Base-by-base conservation (phyloP, 2,888 invertebrate genomes). In the Vesta saturnalis region DNA sequence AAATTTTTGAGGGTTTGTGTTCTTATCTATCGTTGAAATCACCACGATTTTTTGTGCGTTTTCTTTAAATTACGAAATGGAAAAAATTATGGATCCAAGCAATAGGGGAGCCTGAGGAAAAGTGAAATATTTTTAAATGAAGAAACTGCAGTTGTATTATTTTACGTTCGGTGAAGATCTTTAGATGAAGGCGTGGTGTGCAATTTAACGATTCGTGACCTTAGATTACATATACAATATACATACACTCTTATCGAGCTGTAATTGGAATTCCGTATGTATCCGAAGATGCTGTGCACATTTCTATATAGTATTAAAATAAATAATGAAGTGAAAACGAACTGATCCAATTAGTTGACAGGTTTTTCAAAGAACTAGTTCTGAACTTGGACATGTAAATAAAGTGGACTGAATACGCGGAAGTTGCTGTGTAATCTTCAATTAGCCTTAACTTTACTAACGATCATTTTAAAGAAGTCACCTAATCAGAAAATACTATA, bases 201-300 rank as follows among this genome's bases (percentile, higher is more conserved):
- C 71, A 73, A 70, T 71, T 73, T 70, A 71, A 60, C 72, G 61
- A 69, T 63, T 71, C 71, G 71, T 73, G 71, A 69, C 69, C 69
- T 35, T 43, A 71, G n/a, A n/a, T n/a, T n/a, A n/a, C n/a, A n/a
- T n/a, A n/a, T n/a, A n/a, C n/a, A 61, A 67, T 64, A 62, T 62
- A 59, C 58, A 57, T 57, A 67, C 49, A 66, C 56, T 61, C 63
- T 69, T 69, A 64, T 69, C 64, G 58, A 22, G 18, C 57, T 30
- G 56, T 64, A 69, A 69, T 70, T 70, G 62, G 60, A 67, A 70
- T 64, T 66, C 67, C 39, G 58, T 19, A 49, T 47, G 16, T 47
- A 15, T 15, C n/a, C 10, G 54, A 61, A 52, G 52, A 52, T 52
- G 52, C 39, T 16, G 22, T 56, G 47, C 23, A 56, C 62, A 35